Base-by-base conservation (phyloP, 2,797 vertebrate genomes). In the Cygnus olor region DNA sequence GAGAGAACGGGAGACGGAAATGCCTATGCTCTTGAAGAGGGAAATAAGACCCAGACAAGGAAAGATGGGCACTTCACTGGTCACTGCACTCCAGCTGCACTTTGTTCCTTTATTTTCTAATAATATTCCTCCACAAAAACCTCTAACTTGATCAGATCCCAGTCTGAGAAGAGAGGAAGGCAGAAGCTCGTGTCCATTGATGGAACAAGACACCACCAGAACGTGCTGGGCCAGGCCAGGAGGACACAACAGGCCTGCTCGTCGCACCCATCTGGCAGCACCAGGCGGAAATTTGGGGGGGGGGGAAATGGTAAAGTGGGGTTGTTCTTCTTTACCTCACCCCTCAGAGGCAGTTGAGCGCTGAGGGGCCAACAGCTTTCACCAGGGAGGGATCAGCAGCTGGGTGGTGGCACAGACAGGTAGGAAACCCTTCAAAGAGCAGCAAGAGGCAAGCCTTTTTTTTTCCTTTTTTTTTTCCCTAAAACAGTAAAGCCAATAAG, bases 1-100 rank as follows among this genome's bases (percentile, higher is more conserved):
- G 20, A 76, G 11, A 82, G 32, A 84, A 60, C 0, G 5, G 42
- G 63, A 87, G 45, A n/a, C 4, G n/a, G 34, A 69, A 80, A 87
- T 44, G 27, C 2, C 40, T 2, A 11, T 38, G 13, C n/a, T 82
- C 40, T 5, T 77, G 5, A 63, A 81, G 49, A 86, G 16, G 34
- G 11, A 79, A 82, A 16, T n/a, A 58, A 80, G 14, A 47, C 4
- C 0, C 0, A 51, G 45, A 64, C 36, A 27, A 40, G 72, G 36
- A 45, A 78, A 65, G 0, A 16, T 0, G 4, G n/a, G 60, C 5
- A 4, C 10, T 25, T 15, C n/a, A 6, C 3, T 20, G n/a, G 5
- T 47, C 66, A 6, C 11, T 40, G 53, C 51, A 27, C 21, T 47
- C 74, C 14, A 6, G 14, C 3, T 72, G 34, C 28, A 22, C 15